Percentiles rank a stretch among this genome's conserved stretches.
phyloP scores from a whole-genome alignment of 2,797 vertebrate species.

The Caiman crocodilus region DNA sequence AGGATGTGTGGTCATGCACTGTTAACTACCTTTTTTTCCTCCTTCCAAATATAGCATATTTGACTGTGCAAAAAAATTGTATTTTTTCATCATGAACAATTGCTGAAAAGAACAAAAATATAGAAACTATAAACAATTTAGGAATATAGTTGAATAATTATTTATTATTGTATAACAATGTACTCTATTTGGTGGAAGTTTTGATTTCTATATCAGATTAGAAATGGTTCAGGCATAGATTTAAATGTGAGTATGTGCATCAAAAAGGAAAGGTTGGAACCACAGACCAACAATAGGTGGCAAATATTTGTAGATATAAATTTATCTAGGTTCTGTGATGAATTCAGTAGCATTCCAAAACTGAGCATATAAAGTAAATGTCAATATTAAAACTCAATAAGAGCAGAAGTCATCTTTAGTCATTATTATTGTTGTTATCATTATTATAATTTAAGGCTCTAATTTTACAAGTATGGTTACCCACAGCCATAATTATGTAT shows the following conservation, averaged over 20 bases:
- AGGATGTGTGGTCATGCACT: neutral
- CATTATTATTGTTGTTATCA: neutral
- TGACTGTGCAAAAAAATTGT: neutral
- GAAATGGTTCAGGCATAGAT: neutral
- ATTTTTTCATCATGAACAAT: neutral
- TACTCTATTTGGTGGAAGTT: neutral
- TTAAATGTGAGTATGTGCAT: rapidly evolving
- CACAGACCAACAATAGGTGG: neutral
- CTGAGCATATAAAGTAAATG: neutral
- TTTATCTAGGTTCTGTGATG: neutral
- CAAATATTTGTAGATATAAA: neutral
- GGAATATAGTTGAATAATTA: neutral
- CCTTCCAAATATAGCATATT: neutral
- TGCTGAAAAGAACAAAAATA: neutral
- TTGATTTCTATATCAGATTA: neutral
- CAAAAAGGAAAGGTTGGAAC: neutral
- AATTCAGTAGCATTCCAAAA: neutral
- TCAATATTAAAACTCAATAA: neutral
- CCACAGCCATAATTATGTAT: neutral
- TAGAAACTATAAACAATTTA: neutral
- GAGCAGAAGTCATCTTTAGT: neutral
- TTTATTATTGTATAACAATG: neutral
- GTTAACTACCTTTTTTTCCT: neutral
- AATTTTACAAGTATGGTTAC: neutral
- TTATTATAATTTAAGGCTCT: rapidly evolving